Evolutionary conservation across 2,113 vertebrate genomes (phyloP).

Genomic region (Pampusana beccarii): DNA sequence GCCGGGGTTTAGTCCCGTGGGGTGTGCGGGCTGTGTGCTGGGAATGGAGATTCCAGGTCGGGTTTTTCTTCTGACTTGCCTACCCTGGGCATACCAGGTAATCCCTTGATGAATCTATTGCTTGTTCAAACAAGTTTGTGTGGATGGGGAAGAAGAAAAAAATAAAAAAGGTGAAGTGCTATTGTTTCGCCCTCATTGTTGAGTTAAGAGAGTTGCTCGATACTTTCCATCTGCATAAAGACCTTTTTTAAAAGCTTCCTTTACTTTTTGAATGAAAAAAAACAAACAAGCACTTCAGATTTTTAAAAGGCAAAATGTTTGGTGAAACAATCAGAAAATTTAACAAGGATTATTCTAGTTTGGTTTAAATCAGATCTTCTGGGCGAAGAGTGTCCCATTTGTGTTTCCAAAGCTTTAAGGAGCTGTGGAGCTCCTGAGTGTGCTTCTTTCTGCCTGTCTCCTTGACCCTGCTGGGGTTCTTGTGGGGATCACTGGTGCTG

Average conservation of each 20-base stretch:
- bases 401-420: neutral
- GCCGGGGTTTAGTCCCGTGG: neutral
- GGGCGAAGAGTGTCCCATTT: neutral
- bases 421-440: neutral
- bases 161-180: neutral
- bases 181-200: neutral
- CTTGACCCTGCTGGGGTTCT: neutral
- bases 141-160: neutral
- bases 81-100: conserved; percentile 6
- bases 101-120: conserved; percentile 45
- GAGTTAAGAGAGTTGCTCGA: neutral
- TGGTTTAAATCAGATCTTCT: neutral
- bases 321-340: neutral
- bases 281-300: neutral
- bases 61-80: conserved; percentile 54
- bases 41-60: conserved; percentile 43
- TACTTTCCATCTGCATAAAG: neutral
- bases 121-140: conserved; percentile 70
- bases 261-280: neutral
- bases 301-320: neutral
- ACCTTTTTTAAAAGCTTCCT: neutral
- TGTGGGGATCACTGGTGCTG: neutral
- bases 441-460: neutral
- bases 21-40: neutral
- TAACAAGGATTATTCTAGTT: neutral